Evolutionary conservation across 2,113 vertebrate genomes (phyloP).

Genomic region (Amblyornis subalaris): DNA sequence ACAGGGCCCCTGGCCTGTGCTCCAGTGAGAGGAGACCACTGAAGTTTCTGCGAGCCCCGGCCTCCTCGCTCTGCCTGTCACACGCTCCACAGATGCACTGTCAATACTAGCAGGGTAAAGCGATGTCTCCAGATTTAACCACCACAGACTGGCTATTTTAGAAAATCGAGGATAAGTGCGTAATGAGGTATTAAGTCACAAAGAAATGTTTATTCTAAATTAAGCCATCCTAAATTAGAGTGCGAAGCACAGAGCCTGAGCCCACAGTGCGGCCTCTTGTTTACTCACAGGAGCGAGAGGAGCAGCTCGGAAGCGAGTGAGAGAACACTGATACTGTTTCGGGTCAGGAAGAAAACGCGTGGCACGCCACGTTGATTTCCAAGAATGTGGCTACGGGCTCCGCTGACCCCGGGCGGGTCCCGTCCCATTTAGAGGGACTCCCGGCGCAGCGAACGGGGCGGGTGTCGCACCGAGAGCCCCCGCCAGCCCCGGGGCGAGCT

Average conservation of each 20-base stretch:
- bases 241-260: not conserved
- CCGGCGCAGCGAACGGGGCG: not conserved
- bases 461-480: no score
- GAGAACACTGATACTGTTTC: not conserved
- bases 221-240: not conserved
- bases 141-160: not conserved
- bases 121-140: not conserved
- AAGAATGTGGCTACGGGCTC: not conserved
- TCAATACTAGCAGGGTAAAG: accelerated
- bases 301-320: not conserved
- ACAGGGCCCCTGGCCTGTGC: accelerated
- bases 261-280: not conserved
- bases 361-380: not conserved
- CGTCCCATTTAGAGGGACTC: accelerated
- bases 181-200: not conserved
- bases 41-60: accelerated
- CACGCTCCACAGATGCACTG: not conserved
- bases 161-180: not conserved
- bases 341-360: not conserved
- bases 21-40: not conserved
- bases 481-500: not conserved
- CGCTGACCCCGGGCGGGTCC: not conserved
- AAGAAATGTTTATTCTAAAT: slow-evolving; percentile 27
- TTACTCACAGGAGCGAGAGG: not conserved
- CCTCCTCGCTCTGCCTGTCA: accelerated